phyloP scores from a whole-genome alignment of 1,140 invertebrate species.

The Meloidogyne hapla region DNA sequence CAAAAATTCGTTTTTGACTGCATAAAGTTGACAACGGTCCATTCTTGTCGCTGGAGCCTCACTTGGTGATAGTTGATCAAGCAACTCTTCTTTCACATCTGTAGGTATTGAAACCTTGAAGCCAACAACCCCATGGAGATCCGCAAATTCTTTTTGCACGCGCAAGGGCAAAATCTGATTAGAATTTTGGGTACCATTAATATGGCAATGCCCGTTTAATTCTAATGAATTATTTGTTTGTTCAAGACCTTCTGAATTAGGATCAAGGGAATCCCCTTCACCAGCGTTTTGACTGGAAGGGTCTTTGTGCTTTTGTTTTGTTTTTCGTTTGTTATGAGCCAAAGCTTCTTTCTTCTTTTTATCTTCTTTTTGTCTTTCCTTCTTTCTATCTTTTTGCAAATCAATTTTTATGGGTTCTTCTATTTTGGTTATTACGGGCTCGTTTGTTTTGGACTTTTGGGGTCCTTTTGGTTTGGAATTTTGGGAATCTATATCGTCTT shows the following conservation, averaged over 20 bases:
- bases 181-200: neutral
- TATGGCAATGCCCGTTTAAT: neutral
- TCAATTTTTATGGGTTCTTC: too few species aligned
- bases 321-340: neutral
- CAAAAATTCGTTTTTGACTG: slow-evolving; percentile 42
- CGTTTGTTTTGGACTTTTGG: too few species aligned
- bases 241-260: neutral
- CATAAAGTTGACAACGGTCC: slow-evolving; percentile 29
- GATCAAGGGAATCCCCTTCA: neutral
- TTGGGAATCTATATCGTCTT: too few species aligned
- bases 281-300: neutral
- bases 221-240: neutral
- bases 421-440: too few species aligned
- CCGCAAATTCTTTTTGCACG: slow-evolving; percentile 59
- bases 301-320: neutral
- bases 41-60: slow-evolving; percentile 21
- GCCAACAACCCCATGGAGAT: slow-evolving; percentile 48
- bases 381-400: too few species aligned
- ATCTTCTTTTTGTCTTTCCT: neutral
- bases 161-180: slow-evolving; percentile 49
- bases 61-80: slow-evolving; percentile 52
- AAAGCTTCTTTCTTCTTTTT: neutral
- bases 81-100: slow-evolving; percentile 51
- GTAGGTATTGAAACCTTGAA: slow-evolving; percentile 49
- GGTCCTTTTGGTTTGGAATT: too few species aligned